Percentiles rank a stretch among this genome's conserved stretches.
Evolutionary conservation across 2,113 vertebrate species (phyloP).

Genomic region (Seriola rivoliana): DNA sequence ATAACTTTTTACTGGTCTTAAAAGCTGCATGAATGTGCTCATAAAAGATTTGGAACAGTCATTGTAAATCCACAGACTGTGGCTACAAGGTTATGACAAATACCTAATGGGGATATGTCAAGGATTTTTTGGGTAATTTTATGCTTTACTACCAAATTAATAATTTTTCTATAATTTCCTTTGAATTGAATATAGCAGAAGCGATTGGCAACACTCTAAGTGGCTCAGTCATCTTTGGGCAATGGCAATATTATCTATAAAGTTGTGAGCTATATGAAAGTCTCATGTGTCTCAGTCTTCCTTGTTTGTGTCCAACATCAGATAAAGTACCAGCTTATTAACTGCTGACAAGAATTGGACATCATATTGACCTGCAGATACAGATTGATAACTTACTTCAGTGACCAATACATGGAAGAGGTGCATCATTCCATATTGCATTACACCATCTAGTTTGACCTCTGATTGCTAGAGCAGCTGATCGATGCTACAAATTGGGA

Average conservation of each 20-base stretch:
- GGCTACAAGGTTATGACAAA: background rate
- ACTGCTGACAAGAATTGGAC: constrained; percentile 36
- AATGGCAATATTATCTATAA: too few relatives aligned
- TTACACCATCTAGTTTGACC: constrained; percentile 35
- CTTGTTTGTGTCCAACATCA: constrained; percentile 20
- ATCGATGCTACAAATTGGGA: constrained; percentile 45
- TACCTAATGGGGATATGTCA: background rate
- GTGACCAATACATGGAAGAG: constrained; percentile 7
- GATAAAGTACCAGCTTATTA: constrained; percentile 10
- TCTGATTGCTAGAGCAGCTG: constrained; percentile 25
- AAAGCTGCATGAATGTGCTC: background rate
- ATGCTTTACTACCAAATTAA: background rate
- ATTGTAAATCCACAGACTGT: background rate
- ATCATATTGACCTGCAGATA: constrained; percentile 48
- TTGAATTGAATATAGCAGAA: background rate
- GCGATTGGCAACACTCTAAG: background rate
- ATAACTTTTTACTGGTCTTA: background rate
- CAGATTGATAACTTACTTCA: constrained; percentile 48
- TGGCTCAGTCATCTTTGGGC: background rate
- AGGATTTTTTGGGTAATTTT: background rate
- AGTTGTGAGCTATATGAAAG: background rate
- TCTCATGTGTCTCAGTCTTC: constrained; percentile 8
- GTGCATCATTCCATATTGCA: constrained; percentile 43
- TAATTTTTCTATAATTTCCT: background rate
- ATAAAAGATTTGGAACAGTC: background rate